These are phyloP conservation scores for Hylomyscus alleni DNA, from an alignment of 2,797 vertebrate species.

Conservation along the genomic window DNA sequence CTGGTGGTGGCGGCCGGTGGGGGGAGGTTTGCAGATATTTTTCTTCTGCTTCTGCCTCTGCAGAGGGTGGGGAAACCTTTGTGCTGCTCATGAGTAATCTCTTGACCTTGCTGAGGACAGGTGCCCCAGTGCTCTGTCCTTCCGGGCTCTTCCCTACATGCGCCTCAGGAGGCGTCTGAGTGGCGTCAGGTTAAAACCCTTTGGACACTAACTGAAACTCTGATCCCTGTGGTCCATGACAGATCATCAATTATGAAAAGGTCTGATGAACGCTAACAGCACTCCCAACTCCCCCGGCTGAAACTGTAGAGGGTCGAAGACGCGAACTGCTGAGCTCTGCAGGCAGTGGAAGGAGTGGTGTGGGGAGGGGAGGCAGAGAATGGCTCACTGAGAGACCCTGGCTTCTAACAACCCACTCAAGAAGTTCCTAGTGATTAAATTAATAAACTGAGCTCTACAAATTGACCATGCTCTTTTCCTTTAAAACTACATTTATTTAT, in stretches of 20 bases:
- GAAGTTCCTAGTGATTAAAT: background rate
- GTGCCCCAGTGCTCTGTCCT: background rate
- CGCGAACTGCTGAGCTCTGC: background rate
- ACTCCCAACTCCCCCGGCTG: background rate
- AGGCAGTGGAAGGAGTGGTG: background rate
- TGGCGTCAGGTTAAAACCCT: background rate
- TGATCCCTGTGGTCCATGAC: background rate
- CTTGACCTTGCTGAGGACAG: accelerated
- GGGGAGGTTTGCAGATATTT: background rate
- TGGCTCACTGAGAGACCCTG: background rate
- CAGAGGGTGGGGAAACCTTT: background rate
- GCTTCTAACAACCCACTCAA: background rate
- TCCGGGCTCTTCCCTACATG: background rate
- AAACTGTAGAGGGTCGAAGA: background rate
- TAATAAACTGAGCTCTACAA: background rate
- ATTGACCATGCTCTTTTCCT: background rate
- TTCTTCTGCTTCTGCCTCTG: conserved; percentile 18
- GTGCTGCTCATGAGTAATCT: background rate
- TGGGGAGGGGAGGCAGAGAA: background rate
- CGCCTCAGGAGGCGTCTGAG: background rate
- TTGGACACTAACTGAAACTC: background rate
- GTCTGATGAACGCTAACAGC: background rate
- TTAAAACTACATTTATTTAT: background rate
- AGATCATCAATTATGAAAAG: background rate
- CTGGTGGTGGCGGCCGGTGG: no score